These are phyloP conservation scores for Gryllus longicercus DNA, from an alignment of 2,888 invertebrate species.

Conservation along the genomic window DNA sequence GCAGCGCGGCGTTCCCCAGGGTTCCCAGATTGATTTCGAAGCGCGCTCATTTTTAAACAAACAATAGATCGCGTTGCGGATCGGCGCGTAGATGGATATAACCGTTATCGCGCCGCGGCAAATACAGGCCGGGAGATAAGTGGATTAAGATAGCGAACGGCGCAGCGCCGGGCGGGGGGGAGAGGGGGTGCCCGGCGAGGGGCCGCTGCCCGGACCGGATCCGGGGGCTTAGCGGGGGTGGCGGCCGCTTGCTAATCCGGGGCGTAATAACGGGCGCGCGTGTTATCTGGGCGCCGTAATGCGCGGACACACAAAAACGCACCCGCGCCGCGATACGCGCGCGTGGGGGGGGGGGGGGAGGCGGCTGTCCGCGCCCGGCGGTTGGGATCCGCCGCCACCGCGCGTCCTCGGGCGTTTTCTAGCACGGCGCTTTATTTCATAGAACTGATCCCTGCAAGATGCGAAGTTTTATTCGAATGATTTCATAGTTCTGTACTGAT, in stretches of 20 bases:
- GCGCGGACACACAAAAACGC: constrained; percentile 19
- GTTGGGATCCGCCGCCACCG: too few species aligned
- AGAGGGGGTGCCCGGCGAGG: not conserved
- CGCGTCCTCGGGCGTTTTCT: too few species aligned
- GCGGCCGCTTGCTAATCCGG: constrained; percentile 23
- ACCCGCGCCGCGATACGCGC: not conserved
- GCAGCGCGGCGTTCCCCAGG: not conserved
- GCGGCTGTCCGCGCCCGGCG: too few species aligned
- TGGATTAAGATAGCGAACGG: constrained; percentile 22
- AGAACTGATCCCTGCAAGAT: too few species aligned
- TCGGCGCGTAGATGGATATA: not conserved
- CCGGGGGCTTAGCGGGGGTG: not conserved
- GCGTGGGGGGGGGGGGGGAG: not conserved
- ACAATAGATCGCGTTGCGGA: not conserved
- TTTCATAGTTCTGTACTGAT: too few species aligned
- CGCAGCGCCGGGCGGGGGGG: not conserved
- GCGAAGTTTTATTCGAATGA: too few species aligned
- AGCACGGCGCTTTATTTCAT: too few species aligned
- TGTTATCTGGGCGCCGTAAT: constrained; percentile 22
- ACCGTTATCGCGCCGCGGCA: not conserved
- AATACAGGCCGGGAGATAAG: constrained; percentile 22
- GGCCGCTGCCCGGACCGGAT: not conserved
- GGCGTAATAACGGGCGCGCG: not conserved
- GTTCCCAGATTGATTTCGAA: not conserved
- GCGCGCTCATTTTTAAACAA: constrained; percentile 7